Conservation (phyloP, 2,888 invertebrate genomes). For the Apamea monoglypha region DNA sequence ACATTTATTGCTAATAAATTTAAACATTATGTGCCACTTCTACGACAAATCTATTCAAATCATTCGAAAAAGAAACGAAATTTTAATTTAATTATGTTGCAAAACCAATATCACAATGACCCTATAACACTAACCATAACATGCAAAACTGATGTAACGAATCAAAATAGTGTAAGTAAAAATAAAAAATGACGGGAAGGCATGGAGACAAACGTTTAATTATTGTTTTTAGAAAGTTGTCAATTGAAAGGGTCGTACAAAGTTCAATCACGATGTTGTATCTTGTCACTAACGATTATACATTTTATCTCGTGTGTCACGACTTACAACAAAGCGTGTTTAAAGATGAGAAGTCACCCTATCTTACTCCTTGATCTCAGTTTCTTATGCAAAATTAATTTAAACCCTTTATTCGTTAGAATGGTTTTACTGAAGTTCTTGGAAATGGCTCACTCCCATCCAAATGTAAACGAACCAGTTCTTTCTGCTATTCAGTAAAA, state of each 20-base stretch:
- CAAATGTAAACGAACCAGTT: background rate
- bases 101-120: slow-evolving; percentile 21
- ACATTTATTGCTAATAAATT: slow-evolving; percentile 56
- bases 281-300: slow-evolving; percentile 27
- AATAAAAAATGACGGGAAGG: background rate
- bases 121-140: slow-evolving; percentile 7
- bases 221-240: slow-evolving; percentile 32
- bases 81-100: slow-evolving; percentile 2
- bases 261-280: slow-evolving; percentile 26
- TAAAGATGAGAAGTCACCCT: slow-evolving; percentile 20
- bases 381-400: slow-evolving; percentile 9
- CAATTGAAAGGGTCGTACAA: slow-evolving; percentile 25
- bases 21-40: slow-evolving; percentile 29
- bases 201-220: background rate
- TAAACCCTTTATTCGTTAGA: background rate
- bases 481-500: background rate
- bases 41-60: slow-evolving; percentile 33
- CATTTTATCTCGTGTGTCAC: slow-evolving; percentile 34
- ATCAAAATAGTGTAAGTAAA: slow-evolving; percentile 18
- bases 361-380: slow-evolving; percentile 19
- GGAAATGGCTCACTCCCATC: background rate
- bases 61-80: slow-evolving; percentile 26
- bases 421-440: background rate
- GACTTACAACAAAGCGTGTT: slow-evolving; percentile 16
- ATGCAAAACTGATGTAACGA: slow-evolving; percentile 6